phyloP scores from a whole-genome alignment of 2,888 invertebrate genomes.

The Hyposoter dolosus region DNA sequence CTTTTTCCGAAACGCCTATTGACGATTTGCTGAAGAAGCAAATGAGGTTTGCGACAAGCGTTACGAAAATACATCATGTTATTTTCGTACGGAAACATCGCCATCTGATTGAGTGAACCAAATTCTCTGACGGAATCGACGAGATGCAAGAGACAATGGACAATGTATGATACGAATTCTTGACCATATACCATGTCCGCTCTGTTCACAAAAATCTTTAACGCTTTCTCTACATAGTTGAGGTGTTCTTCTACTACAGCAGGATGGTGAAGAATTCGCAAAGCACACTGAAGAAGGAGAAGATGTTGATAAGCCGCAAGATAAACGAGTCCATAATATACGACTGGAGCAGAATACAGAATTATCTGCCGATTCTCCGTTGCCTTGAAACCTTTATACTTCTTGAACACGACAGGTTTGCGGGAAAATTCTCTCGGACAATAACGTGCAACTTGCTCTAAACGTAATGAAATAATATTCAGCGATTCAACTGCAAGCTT shows the following conservation, averaged over 20 bases:
- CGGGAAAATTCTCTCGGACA: slow-evolving; percentile 52
- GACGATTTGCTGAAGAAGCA: slow-evolving; percentile 49
- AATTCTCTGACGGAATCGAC: slow-evolving; percentile 42
- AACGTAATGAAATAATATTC: slow-evolving; percentile 6
- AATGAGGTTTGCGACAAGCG: slow-evolving; percentile 45
- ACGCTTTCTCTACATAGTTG: slow-evolving; percentile 16
- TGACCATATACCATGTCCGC: slow-evolving; percentile 28
- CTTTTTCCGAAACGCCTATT: slow-evolving; percentile 1
- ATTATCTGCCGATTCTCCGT: slow-evolving; percentile 73
- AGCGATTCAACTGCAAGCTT: neutral
- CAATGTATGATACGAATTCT: slow-evolving; percentile 39
- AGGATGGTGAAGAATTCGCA: slow-evolving; percentile 18
- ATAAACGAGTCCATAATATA: slow-evolving; percentile 57
- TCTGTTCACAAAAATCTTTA: slow-evolving; percentile 29
- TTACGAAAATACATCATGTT: slow-evolving; percentile 52
- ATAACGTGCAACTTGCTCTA: neutral
- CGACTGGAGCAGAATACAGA: slow-evolving; percentile 69
- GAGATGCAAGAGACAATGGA: slow-evolving; percentile 52
- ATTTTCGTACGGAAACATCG: slow-evolving; percentile 57
- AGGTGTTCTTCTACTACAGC: neutral
- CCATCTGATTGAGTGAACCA: slow-evolving; percentile 35
- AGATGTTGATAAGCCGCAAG: slow-evolving; percentile 44
- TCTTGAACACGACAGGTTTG: neutral
- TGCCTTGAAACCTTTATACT: slow-evolving; percentile 66
- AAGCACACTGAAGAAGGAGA: slow-evolving; percentile 32